Evolutionary conservation across 2,113 vertebrate genomes (phyloP).

Genomic region (Oncorhynchus gorbuscha): DNA sequence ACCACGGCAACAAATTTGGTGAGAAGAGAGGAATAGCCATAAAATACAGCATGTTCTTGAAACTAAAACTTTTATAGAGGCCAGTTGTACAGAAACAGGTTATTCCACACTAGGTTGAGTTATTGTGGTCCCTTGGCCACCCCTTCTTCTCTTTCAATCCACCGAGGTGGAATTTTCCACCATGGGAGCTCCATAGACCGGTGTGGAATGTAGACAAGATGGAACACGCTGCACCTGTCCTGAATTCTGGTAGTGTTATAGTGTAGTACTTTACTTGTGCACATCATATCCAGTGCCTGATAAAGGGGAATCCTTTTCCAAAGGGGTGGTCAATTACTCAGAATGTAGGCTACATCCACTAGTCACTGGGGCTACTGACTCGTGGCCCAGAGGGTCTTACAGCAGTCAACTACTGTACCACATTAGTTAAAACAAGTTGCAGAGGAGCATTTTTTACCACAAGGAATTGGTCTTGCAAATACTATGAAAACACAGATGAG

Average conservation of each 20-base stretch:
- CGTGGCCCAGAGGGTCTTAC: not conserved
- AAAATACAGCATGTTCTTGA: too few relatives aligned
- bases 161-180: slow-evolving; percentile 72
- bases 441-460: not conserved
- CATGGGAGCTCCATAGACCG: slow-evolving; percentile 40
- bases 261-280: slow-evolving; percentile 34
- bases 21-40: too few relatives aligned
- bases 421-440: not conserved
- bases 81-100: too few relatives aligned
- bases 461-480: too few relatives aligned
- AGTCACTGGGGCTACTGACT: not conserved
- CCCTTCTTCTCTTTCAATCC: not conserved
- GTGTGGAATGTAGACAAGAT: slow-evolving; percentile 72
- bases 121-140: not conserved
- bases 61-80: too few relatives aligned
- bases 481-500: not conserved
- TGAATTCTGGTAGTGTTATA: slow-evolving; percentile 29
- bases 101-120: too few relatives aligned
- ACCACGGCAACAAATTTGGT: too few relatives aligned
- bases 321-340: slow-evolving; percentile 34
- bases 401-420: slow-evolving; percentile 32
- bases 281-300: slow-evolving; percentile 32
- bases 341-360: not conserved
- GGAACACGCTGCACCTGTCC: slow-evolving; percentile 52
- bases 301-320: slow-evolving; percentile 32